Evolutionary conservation across 1,140 invertebrate genomes (phyloP), one percentile per base, ranked within the genome.

Genomic region (Rhyacophila brunnea): DNA sequence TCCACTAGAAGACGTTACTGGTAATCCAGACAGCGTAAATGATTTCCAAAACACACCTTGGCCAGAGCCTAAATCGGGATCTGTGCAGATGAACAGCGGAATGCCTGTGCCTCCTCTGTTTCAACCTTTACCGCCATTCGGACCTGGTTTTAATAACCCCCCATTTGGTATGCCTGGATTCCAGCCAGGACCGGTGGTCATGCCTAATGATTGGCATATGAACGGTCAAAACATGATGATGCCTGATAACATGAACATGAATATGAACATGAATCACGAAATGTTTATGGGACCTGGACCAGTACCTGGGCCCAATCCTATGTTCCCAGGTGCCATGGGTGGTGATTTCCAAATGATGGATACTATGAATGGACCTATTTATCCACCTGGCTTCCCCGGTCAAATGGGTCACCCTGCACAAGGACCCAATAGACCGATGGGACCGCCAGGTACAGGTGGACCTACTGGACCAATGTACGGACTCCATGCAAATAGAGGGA

Each of bases 1-100:
- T 75, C 93, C 94, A 4, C 74, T 95, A 46, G 91, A 95, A 61
- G 93, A 96, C 80, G 81, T 92, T 0, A 87, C 88, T 0, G 90
- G 89, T 1, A 89, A 87, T 68, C 84, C 85, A 38, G 90, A 90
- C 65, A 90, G 85, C 60, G 82, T 91, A 15, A 88, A 86, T 66
- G 89, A 92, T 68, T 89, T 87, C 67, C 83, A 85, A 60, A 78
- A 77, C 42, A 81, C 85, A 66, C 82, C 88, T 1, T 93, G 90
- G 90, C 91, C 91, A 1, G 89, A 92, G 68, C 90, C 91, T 0
- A 91, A 90, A 68, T 84, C 80, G 15, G 80, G 74, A 55, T 75
- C 76, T 7, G 79, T 52, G 60, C 38, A 68, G 67, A 13, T 65
- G 56, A 32, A 70, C 56, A 65, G 20, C 35, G 72, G 60, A 47